Percentiles rank a stretch among this genome's conserved stretches.
phyloP scores from a whole-genome alignment of 2,888 invertebrate species.

The Pandemis heparana region DNA sequence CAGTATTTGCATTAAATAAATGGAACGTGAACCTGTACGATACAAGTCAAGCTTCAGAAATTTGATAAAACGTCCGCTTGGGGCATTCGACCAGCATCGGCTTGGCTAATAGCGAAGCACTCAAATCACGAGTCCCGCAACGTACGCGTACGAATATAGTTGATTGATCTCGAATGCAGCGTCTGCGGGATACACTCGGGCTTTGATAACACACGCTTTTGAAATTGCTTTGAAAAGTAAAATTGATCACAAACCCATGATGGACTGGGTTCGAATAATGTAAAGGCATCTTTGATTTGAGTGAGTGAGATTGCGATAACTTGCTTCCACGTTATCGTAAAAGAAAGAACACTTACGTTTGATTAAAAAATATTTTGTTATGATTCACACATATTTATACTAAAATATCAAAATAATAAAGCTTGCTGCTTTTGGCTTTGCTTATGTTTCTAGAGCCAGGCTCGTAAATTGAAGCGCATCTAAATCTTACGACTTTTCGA shows the following conservation, averaged over 20 bases:
- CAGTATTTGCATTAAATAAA: constrained; percentile 10
- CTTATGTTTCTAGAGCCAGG: neutral
- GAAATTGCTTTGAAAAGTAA: constrained; percentile 29
- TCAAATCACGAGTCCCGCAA: constrained; percentile 33
- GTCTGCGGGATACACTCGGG: constrained; percentile 2
- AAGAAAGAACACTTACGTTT: neutral
- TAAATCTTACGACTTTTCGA: constrained; percentile 4
- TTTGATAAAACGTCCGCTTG: constrained; percentile 14
- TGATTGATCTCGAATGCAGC: constrained; percentile 33
- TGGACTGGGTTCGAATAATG: constrained; percentile 1
- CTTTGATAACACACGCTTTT: constrained; percentile 34
- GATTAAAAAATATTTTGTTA: neutral
- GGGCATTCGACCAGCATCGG: constrained; percentile 14
- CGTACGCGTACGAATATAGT: constrained; percentile 11
- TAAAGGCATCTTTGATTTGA: constrained; percentile 10
- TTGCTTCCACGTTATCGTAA: neutral
- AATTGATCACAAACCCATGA: constrained; percentile 18
- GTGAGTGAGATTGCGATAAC: neutral
- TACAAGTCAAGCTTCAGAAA: constrained; percentile 1
- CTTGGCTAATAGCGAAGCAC: constrained; percentile 31
- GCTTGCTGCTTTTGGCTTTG: neutral
- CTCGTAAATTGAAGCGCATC: neutral
- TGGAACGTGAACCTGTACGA: neutral
- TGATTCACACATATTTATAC: neutral
- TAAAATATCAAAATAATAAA: neutral